Evolutionary conservation across 2,113 vertebrate genomes (phyloP), one percentile per base, ranked within the genome.

Genomic region (Antechinus stuartii): DNA sequence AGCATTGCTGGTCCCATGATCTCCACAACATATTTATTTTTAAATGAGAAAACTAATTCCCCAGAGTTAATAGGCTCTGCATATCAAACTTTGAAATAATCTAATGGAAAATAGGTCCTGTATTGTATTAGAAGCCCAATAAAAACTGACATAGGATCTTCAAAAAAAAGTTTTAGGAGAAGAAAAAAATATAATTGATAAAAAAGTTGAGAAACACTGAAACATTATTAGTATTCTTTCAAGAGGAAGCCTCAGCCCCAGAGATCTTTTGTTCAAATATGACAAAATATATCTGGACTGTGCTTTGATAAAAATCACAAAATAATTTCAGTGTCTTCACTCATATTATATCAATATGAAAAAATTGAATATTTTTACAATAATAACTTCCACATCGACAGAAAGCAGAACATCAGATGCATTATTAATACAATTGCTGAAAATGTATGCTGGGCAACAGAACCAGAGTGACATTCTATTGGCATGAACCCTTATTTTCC

Each of bases 281-380:
- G 68, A 84, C 68, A 84, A 84, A 42, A 84, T 84, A 35, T 23
- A 84, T 84, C 68, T 84, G 68, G 68, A 84, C 68, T 84, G 16
- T 23, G n/a, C 68, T 42, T 84, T 84, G 68, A 84, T 84, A 84
- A 84, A 84, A 84, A 84, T 84, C 68, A 42, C n/a, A 42, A 84
- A 84, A 84, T 84, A 42, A 84, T 42, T 84, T 84, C 68, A 42
- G 19, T 42, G 68, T 84, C n/a, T 84, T 23, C n/a, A 23, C 68
- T 84, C 68, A 42, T 42, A 8, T 76, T 76, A 76, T 84, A 23
- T 42, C 42, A 84, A 84, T 84, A 84, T 23, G 68, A 84, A 84
- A 76, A 84, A 84, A 84, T 84, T 76, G 68, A 84, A 84, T 84
- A 84, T 84, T 84, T 76, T 84, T 84, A 84, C 68, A 84, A 42